Evolutionary conservation across 2,888 invertebrate genomes (phyloP).

Genomic region (Matsumyia berberina): DNA sequence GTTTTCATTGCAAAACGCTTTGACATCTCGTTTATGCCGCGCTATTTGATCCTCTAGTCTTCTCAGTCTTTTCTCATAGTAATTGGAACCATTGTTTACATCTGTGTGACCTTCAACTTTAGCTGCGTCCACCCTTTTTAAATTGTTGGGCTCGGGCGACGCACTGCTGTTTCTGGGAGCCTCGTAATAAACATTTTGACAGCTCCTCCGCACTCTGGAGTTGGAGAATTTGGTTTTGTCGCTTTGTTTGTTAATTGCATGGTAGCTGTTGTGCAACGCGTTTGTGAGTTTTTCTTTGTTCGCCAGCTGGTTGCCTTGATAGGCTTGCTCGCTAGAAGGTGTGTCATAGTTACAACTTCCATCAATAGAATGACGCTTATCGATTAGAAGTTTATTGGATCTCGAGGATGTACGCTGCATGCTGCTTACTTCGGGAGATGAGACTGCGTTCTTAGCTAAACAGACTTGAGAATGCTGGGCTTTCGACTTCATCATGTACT

Average conservation of each 20-base stretch:
- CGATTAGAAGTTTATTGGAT: conserved; percentile 33
- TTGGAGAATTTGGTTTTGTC: conserved; percentile 6
- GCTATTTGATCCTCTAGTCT: conserved; percentile 80
- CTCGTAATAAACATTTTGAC: not conserved
- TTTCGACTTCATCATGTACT: conserved; percentile 19
- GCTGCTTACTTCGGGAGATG: conserved; percentile 47
- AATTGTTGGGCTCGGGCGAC: conserved; percentile 6
- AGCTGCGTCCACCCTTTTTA: not conserved
- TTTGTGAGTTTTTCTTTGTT: conserved; percentile 31
- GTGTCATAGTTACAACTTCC: conserved; percentile 64
- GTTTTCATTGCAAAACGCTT: conserved; percentile 78
- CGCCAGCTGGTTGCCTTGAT: not conserved
- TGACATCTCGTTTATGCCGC: conserved; percentile 80
- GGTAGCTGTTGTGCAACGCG: conserved; percentile 30
- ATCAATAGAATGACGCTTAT: conserved; percentile 79
- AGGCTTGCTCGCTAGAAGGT: not conserved
- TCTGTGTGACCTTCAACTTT: conserved; percentile 14
- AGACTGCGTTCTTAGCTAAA: conserved; percentile 29
- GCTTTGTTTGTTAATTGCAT: conserved; percentile 15
- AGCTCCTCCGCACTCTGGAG: conserved; percentile 17
- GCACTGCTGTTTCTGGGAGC: not conserved
- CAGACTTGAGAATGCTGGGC: conserved; percentile 7
- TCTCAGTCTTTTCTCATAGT: conserved; percentile 79
- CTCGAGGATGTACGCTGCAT: conserved; percentile 26
- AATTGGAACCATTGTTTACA: conserved; percentile 74